These are phyloP conservation scores for Brachyopa scutellaris DNA, from an alignment of 2,888 invertebrate genomes.

Conservation along the genomic window DNA sequence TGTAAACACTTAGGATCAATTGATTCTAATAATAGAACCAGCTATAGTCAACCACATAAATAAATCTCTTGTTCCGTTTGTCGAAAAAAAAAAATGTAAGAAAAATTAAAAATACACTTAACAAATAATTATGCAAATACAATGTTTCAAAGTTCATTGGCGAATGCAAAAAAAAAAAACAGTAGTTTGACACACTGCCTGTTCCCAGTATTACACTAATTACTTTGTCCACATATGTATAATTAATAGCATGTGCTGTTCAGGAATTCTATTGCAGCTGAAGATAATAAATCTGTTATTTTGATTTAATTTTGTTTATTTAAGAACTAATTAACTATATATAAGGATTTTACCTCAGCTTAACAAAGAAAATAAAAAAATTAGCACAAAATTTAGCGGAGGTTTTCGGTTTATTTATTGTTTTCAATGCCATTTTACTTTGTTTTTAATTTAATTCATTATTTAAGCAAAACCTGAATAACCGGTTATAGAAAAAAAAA, in stretches of 20 bases:
- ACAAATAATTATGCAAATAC: not conserved
- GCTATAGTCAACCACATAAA: not conserved
- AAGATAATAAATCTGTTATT: too few relatives aligned
- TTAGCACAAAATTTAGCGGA: not conserved
- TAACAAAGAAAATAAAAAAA: slow-evolving; percentile 11
- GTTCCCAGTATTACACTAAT: too few relatives aligned
- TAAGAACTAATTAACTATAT: not conserved
- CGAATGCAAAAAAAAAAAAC: not conserved
- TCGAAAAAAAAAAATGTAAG: too few relatives aligned
- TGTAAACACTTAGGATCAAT: not conserved
- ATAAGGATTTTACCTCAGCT: not conserved
- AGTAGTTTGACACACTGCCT: too few relatives aligned
- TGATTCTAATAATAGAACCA: not conserved
- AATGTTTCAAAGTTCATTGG: not conserved
- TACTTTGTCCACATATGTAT: not conserved
- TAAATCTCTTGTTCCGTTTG: not conserved
- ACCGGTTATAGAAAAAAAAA: not conserved
- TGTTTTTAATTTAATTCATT: not conserved
- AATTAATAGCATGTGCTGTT: not conserved
- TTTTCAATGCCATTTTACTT: not conserved
- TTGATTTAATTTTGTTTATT: too few relatives aligned
- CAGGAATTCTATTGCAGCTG: not conserved
- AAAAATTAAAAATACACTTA: not conserved
- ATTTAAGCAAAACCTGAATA: not conserved
- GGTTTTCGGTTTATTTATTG: not conserved